phyloP scores from a whole-genome alignment of 2,888 invertebrate genomes.

The Mechanitis mazaeus region DNA sequence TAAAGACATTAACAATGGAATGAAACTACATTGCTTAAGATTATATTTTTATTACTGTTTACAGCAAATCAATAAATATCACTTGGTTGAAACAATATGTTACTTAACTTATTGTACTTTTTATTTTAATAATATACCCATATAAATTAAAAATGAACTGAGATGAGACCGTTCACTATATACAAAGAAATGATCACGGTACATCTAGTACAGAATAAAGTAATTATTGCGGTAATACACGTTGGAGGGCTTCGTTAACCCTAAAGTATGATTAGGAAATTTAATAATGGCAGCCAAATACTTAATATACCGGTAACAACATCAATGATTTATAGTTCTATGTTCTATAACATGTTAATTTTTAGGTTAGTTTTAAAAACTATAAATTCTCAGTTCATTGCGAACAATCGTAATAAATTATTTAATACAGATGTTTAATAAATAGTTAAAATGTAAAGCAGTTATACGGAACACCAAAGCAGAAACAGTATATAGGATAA shows the following conservation, averaged over 20 bases:
- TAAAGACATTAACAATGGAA: conserved; percentile 11
- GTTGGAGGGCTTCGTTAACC: conserved; percentile 28
- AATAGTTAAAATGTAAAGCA: neutral
- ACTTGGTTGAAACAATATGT: conserved; percentile 35
- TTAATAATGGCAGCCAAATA: conserved; percentile 11
- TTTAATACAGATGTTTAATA: neutral
- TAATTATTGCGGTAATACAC: conserved; percentile 60
- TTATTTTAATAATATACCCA: conserved; percentile 29
- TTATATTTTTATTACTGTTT: conserved; percentile 55
- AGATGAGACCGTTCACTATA: conserved; percentile 40
- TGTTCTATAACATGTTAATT: too few relatives aligned
- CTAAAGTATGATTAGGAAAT: conserved; percentile 15
- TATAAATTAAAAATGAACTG: conserved; percentile 37
- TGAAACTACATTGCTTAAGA: conserved; percentile 53
- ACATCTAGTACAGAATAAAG: conserved; percentile 46
- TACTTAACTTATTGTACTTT: conserved; percentile 49
- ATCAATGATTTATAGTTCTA: neutral
- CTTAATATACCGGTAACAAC: conserved; percentile 16
- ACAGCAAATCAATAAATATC: conserved; percentile 54
- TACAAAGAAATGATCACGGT: conserved; percentile 50
- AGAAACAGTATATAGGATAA: neutral
- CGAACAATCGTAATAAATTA: neutral
- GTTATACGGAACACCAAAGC: neutral
- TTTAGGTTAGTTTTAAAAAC: too few relatives aligned
- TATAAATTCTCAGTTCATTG: too few relatives aligned